A percentile compares a stretch with the other conserved stretches of the same genome.
These are phyloP conservation scores for Drosophila bipectinata DNA, from an alignment of 1,140 invertebrate species.

Conservation along the genomic window DNA sequence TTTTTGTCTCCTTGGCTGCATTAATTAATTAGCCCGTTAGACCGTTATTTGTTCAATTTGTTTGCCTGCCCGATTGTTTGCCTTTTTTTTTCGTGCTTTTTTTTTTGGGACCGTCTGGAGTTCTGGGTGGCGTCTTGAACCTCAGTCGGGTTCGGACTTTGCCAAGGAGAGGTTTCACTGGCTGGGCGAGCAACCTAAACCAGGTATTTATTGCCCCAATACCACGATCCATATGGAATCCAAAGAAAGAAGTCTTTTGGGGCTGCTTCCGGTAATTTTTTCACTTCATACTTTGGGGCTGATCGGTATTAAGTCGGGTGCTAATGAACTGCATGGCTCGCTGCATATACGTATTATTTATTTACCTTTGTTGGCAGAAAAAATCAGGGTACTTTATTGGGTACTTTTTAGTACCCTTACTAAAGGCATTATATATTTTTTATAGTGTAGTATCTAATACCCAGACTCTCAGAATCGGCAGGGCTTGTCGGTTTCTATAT, in stretches of 20 bases:
- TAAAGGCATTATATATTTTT: too few species aligned
- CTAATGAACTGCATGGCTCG: background rate
- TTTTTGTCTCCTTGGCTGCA: slow-evolving; percentile 40
- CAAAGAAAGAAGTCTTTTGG: background rate
- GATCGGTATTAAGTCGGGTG: background rate
- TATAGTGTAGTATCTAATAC: too few species aligned
- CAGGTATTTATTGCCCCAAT: background rate
- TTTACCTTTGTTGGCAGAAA: background rate
- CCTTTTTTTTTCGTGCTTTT: slow-evolving; percentile 7
- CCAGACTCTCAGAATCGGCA: too few species aligned
- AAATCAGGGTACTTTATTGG: background rate
- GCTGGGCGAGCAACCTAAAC: background rate
- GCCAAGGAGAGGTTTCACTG: background rate
- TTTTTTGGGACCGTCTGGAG: slow-evolving; percentile 4
- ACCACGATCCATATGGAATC: too few species aligned
- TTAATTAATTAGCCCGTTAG: slow-evolving; percentile 46
- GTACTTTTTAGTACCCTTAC: background rate
- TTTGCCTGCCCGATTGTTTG: slow-evolving; percentile 41
- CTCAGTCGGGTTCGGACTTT: background rate
- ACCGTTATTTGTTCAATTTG: slow-evolving; percentile 56
- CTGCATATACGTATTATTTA: background rate
- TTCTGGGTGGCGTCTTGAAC: slow-evolving; percentile 14
- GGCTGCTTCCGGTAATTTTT: background rate
- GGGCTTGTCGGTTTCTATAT: background rate
- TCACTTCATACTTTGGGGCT: background rate